Evolutionary conservation across 2,113 vertebrate genomes (phyloP).

Genomic region (Heterocephalus glaber): DNA sequence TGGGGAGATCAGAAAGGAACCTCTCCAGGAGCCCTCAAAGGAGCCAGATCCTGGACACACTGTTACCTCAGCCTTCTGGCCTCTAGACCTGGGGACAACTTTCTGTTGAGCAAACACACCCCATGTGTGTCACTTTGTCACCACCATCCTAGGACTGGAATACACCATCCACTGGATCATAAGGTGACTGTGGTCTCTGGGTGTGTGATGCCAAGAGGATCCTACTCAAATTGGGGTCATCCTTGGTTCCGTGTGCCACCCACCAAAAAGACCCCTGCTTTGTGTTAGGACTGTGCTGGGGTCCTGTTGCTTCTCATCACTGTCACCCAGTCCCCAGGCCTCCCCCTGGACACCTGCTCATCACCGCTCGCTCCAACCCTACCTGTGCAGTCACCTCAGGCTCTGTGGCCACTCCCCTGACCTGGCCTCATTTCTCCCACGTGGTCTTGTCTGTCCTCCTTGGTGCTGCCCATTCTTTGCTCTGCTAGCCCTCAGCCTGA

Average conservation of each 20-base stretch:
- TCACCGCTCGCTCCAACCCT: background rate
- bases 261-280: background rate
- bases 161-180: background rate
- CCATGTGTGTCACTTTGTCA: background rate
- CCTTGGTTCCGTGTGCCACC: background rate
- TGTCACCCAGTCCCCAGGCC: background rate
- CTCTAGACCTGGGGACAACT: background rate
- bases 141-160: background rate
- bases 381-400: background rate
- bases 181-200: too few species aligned
- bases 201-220: background rate
- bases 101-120: background rate
- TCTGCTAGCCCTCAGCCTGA: background rate
- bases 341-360: background rate
- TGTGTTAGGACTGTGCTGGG: too few species aligned
- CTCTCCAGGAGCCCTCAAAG: background rate
- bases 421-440: too few species aligned
- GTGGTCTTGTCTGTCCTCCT: background rate
- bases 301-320: background rate
- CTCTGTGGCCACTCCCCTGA: background rate
- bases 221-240: background rate
- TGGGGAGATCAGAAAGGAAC: background rate
- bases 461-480: background rate
- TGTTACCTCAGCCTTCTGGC: background rate
- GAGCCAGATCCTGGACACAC: background rate